Evolutionary conservation across 2,888 invertebrate species (phyloP).

Genomic region (Caradrina kadenii): DNA sequence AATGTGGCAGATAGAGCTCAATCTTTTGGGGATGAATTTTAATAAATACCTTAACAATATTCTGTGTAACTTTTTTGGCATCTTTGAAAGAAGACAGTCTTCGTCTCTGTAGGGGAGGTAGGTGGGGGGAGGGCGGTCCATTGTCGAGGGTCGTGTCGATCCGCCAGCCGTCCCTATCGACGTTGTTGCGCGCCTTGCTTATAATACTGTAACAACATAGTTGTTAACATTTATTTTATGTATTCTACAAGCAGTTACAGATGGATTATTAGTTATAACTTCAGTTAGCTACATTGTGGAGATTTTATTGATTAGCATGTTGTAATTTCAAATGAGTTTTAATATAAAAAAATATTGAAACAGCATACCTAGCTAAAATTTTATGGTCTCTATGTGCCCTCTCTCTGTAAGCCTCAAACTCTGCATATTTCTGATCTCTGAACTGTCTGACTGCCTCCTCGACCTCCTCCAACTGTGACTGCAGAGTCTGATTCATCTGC

Average conservation of each 20-base stretch:
- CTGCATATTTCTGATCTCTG: conserved; percentile 94
- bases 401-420: conserved; percentile 93
- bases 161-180: conserved; percentile 75
- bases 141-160: conserved; percentile 76
- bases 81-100: conserved; percentile 88
- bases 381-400: conserved; percentile 93
- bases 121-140: conserved; percentile 83
- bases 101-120: conserved; percentile 86
- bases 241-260: background rate
- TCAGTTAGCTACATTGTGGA: background rate
- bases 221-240: background rate
- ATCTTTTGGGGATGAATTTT: background rate
- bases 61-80: conserved; percentile 84
- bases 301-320: background rate
- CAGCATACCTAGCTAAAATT: conserved; percentile 90
- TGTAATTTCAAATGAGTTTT: background rate
- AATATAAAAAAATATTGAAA: conserved; percentile 8
- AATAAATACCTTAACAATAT: conserved; percentile 76
- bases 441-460: conserved; percentile 94
- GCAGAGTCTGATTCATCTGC: conserved; percentile 92
- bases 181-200: conserved; percentile 78
- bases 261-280: background rate
- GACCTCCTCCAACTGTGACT: conserved; percentile 92
- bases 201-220: conserved; percentile 79
- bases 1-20: background rate